Percentiles rank a stretch among this genome's conserved stretches.
phyloP scores from a whole-genome alignment of 2,113 vertebrate genomes.

The Chroicocephalus ridibundus region DNA sequence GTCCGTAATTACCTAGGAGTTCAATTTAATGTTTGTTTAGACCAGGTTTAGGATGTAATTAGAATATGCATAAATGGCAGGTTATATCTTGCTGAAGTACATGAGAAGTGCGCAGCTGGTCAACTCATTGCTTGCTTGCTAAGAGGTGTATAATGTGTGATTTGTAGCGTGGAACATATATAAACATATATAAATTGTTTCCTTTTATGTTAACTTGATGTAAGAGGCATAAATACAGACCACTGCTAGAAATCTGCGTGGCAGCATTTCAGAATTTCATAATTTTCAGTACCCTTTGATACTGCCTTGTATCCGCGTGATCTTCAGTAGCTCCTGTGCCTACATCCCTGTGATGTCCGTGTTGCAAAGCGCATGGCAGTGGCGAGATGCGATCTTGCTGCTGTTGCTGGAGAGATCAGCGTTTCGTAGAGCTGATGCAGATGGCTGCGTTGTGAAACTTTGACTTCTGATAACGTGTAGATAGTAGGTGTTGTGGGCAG shows the following conservation, averaged over 20 bases:
- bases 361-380: background rate
- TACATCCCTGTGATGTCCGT: background rate
- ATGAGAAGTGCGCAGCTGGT: background rate
- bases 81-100: background rate
- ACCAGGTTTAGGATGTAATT: background rate
- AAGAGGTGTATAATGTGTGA: background rate
- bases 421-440: background rate
- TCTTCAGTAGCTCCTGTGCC: background rate
- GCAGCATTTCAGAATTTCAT: background rate
- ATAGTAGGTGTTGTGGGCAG: background rate
- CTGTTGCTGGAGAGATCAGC: background rate
- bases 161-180: background rate
- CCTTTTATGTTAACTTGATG: background rate
- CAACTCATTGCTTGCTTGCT: background rate
- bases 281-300: background rate
- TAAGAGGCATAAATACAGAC: background rate
- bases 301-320: background rate
- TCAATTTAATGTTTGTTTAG: conserved; percentile 6
- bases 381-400: background rate
- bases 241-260: background rate
- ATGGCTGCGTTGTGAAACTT: background rate
- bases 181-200: background rate
- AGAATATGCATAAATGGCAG: background rate
- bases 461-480: background rate
- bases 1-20: background rate